phyloP scores from a whole-genome alignment of 1,140 invertebrate species.

The Hycleus phaleratus region DNA sequence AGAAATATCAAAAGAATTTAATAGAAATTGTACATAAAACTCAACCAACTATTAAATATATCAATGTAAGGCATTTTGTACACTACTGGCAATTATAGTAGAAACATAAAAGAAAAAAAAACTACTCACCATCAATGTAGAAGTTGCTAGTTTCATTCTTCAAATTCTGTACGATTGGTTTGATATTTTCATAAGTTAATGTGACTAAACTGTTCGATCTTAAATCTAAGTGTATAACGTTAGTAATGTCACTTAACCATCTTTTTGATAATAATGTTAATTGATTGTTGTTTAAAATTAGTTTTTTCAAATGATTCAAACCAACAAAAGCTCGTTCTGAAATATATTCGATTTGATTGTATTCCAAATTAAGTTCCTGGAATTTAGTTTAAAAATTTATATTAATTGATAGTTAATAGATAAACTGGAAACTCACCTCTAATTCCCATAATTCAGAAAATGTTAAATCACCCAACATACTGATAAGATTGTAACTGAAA shows the following conservation, averaged over 20 bases:
- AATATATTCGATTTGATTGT: constrained; percentile 59
- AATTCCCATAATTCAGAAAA: constrained; percentile 65
- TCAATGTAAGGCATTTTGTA: too few species aligned
- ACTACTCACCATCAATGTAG: constrained; percentile 64
- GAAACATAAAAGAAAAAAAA: not conserved
- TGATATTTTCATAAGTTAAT: constrained; percentile 61
- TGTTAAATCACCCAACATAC: constrained; percentile 49
- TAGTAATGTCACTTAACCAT: constrained; percentile 55
- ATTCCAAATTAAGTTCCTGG: constrained; percentile 60
- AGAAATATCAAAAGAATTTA: too few species aligned
- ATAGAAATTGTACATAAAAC: too few species aligned
- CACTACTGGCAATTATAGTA: too few species aligned
- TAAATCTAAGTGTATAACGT: constrained; percentile 61
- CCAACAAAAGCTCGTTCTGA: constrained; percentile 63
- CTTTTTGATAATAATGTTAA: constrained; percentile 55
- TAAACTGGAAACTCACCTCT: constrained; percentile 31
- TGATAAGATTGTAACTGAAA: constrained; percentile 50
- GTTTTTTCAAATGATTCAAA: constrained; percentile 54
- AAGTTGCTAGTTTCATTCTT: constrained; percentile 63
- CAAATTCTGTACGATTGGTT: constrained; percentile 61
- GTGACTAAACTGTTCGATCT: constrained; percentile 62
- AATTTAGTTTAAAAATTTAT: constrained; percentile 32
- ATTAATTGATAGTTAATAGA: not conserved
- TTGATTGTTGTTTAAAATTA: constrained; percentile 65
- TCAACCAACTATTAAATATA: too few species aligned